Percentiles rank a stretch among this genome's conserved stretches.
Conservation (phyloP, 2,888 invertebrate species). For the Anarsia innoxiella region DNA sequence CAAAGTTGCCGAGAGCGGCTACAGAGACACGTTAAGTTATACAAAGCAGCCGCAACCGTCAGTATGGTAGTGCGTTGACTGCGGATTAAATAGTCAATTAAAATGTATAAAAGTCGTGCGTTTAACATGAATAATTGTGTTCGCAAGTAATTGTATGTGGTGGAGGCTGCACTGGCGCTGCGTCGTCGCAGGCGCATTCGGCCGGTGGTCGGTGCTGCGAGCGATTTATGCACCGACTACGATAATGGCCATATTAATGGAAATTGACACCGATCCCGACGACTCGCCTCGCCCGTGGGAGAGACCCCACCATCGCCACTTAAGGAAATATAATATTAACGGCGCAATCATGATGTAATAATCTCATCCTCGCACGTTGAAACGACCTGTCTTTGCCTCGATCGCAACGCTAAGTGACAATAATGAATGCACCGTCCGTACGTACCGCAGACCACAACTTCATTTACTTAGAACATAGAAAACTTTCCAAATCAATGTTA, state of each 20-base stretch:
- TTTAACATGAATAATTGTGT: conserved; percentile 28
- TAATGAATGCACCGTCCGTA: conserved; percentile 39
- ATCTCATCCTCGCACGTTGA: conserved; percentile 55
- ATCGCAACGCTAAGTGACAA: conserved; percentile 40
- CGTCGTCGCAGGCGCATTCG: conserved; percentile 16
- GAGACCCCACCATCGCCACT: conserved; percentile 36
- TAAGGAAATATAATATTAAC: conserved; percentile 67
- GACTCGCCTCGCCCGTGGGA: conserved; percentile 40
- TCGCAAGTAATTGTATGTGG: conserved; percentile 20
- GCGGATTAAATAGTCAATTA: conserved; percentile 26
- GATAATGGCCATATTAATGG: conserved; percentile 65
- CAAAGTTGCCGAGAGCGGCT: too few relatives aligned
- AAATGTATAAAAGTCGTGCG: conserved; percentile 26
- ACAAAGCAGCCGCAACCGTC: too few relatives aligned
- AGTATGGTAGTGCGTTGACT: too few relatives aligned
- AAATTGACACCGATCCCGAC: conserved; percentile 59
- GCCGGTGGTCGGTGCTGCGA: conserved; percentile 48
- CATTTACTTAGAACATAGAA: too few relatives aligned
- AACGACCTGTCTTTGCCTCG: conserved; percentile 39
- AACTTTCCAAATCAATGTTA: too few relatives aligned
- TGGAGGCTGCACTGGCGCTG: conserved; percentile 1
- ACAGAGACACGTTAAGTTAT: too few relatives aligned
- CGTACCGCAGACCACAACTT: too few relatives aligned
- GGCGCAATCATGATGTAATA: conserved; percentile 58
- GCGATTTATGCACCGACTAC: conserved; percentile 58